Base-by-base conservation (phyloP, 2,888 invertebrate species). In the Neoitamus cyanurus region DNA sequence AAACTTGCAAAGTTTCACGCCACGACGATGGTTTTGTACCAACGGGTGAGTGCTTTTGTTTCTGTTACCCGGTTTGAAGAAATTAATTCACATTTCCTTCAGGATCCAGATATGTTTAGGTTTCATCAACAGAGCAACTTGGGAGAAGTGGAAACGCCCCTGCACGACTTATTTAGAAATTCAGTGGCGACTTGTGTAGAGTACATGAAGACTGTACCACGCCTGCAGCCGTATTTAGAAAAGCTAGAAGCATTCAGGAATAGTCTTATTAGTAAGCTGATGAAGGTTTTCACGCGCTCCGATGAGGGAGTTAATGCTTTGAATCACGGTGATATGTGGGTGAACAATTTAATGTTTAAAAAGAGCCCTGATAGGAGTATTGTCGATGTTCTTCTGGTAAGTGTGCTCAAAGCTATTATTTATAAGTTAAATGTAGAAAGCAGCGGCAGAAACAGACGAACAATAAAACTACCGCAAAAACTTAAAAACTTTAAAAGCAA, bases 1-100 rank as follows among this genome's bases (percentile, higher is more conserved):
- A 92, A 92, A 88, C 88, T 93, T 86, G 93, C 92, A 0, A 91
- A 90, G 86, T 92, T 93, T 87, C 93, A 93, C 87, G 93, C 93
- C 3, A 89, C 91, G 13, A 92, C 92, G 1, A 91, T 93, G 70
- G 91, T 92, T 42, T 87, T 93, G 58, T 91, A 90, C 86, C 92
- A 92, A 88, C 92, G 92, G 90, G 93, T 93, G 83, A 34, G 31
- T 68, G 25, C 0, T 11, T 34, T 84, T 77, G 2, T 20, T 15
- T 15, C 2, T 28, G 0, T 9, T 28, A 77, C 28, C 1, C 13
- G 6, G 7, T 48, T 58, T 58, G n/a, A 31, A 58, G 9, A 48
- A 20, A 48, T n/a, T 80, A 28, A 34, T 20, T 13, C 37, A 11
- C 9, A 11, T 13, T 34, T 73, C 30, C n/a, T 36, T 31, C 42